A percentile compares a stretch with the other conserved stretches of the same genome.
These are phyloP conservation scores for Calliphora vicina DNA, from an alignment of 1,140 invertebrate species.

Conservation along the genomic window DNA sequence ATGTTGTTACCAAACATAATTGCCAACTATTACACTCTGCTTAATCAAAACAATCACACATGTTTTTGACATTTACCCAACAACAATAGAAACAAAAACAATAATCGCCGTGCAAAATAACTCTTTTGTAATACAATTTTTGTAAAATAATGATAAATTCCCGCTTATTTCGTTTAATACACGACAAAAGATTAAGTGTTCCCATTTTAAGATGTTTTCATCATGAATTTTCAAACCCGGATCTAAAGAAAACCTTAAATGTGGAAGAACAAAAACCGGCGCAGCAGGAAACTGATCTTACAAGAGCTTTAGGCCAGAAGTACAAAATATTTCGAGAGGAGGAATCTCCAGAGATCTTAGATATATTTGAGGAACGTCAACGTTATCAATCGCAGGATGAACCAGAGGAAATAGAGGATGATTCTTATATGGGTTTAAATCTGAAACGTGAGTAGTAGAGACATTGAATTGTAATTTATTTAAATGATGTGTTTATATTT, in stretches of 20 bases:
- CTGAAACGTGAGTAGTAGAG: conserved; percentile 64
- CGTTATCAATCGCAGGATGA: conserved; percentile 62
- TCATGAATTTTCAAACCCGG: conserved; percentile 54
- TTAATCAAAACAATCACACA: not conserved
- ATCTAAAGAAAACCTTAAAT: not conserved
- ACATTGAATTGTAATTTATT: not conserved
- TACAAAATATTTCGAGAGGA: conserved; percentile 66
- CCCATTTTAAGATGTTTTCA: conserved; percentile 54
- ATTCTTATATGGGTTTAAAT: conserved; percentile 65
- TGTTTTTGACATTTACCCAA: not conserved
- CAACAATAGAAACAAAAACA: not conserved
- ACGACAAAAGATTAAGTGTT: conserved; percentile 47
- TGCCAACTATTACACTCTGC: not conserved
- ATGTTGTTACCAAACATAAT: not conserved
- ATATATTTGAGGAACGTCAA: conserved; percentile 72
- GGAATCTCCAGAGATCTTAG: conserved; percentile 71
- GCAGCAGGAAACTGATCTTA: conserved; percentile 29
- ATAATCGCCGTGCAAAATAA: not conserved
- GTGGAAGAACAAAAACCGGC: conserved; percentile 13
- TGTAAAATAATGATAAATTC: conserved; percentile 45
- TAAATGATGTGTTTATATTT: conserved; percentile 11
- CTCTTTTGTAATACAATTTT: not conserved
- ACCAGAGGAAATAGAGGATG: conserved; percentile 51
- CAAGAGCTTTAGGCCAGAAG: conserved; percentile 51
- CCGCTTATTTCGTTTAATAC: conserved; percentile 51